Evolutionary conservation across 1,140 invertebrate genomes (phyloP), one percentile per base, ranked within the genome.

Genomic region (Musca vetustissima): DNA sequence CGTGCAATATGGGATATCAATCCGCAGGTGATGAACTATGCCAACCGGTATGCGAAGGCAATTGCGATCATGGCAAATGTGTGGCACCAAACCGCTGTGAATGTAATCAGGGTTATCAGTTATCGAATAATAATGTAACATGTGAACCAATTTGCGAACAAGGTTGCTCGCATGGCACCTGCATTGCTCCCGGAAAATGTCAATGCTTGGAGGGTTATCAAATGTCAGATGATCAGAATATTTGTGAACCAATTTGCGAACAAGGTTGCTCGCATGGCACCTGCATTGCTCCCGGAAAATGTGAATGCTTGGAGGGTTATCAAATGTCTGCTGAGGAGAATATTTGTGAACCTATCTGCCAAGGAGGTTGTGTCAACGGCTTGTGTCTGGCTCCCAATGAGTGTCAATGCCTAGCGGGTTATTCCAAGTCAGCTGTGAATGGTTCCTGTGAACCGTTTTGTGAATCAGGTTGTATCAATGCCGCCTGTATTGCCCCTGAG

Each of bases 1-100:
- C 80, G 9, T 88, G 87, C 69, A 85, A 84, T 75, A 79, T 82
- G 17, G 86, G 85, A 48, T 86, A 85, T 70, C 84, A 86, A 14
- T 84, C 81, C 15, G 32, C 14, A 6, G 8, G 6, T 2, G 21
- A 24, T 15, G 28, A 59, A 15, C 2, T 8, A 28, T 72, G 71
- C 24, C 28, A 55, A 21, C 64, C 65, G 0, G 72, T 76, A 13
- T 91, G 89, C 69, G 76, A 75, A 0, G 78, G 81, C 14, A 79
- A 83, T n/a, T 90, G 89, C 73, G 75, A 75, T n/a, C 79, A 87
- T 70, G 85, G 85, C 7, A 83, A 79, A 24, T 90, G 89, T 70
- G 83, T 82, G 4, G 81, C 76, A 6, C 85, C 86, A 0, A 83
- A 86, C 66, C 73, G 69, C 1, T 88, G 87, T 59, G 66, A 64